Evolutionary conservation across 2,888 invertebrate genomes (phyloP), one percentile per base, ranked within the genome.

Genomic region (Dasysyrphus albostriatus): DNA sequence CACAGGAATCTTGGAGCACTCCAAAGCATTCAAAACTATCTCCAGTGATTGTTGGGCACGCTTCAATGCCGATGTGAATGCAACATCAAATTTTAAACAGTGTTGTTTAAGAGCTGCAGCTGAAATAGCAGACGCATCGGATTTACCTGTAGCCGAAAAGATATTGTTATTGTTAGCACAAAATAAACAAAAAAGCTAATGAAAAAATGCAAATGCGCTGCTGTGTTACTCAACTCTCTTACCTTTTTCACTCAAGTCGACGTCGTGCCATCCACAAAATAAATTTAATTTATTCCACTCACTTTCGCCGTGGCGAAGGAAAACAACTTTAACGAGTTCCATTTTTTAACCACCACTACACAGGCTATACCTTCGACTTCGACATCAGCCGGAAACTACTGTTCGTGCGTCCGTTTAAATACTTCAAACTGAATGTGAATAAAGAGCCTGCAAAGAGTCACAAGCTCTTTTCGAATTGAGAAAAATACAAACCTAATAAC

Each of bases 11-110:
- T 94, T 94, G n/a, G 94, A 91, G 90, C 96, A 96, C 1, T 94
- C 94, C 54, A 95, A 94, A 90, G 95, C 95, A 79, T 95, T 93
- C 8, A 97, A 92, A 83, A 97, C 95, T 0, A 94, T 91, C 69
- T 94, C 94, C 51, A 97, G 92, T 0, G 97, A 97, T 81, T 95
- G 94, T 90, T 96, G 95, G 1, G 97, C 97, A 77, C 98, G 94
- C 72, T 95, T 95, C 83, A 98, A 91, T 5, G 96, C 95, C 0
- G 98, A 98, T 0, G 97, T 97, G 90, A 96, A 96, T 1, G 97
- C 97, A 0, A 96, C 90, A 91, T 98, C 97, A 89, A 98, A 97
- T 89, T 94, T 93, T 88, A 95, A 95, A 2, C 95, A 95, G 32
- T 95, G 95, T 0, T 95, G 93, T 90, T 95, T 95, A 49, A 98